Evolutionary conservation across 2,888 invertebrate species (phyloP).

Genomic region (Agrochola lychnidis): DNA sequence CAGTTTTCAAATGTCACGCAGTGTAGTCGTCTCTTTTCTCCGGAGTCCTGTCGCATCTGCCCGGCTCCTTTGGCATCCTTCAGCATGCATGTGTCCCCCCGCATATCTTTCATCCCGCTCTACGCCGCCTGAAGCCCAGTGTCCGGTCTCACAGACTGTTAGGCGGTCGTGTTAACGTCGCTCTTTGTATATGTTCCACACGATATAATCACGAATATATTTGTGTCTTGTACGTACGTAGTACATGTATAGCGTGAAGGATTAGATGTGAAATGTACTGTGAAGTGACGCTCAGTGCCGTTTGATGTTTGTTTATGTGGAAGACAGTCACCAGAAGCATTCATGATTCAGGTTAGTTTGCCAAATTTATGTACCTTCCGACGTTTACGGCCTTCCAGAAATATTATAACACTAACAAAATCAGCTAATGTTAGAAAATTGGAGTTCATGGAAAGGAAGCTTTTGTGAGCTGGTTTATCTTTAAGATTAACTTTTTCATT

Average conservation of each 20-base stretch:
- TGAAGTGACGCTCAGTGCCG: slow-evolving; percentile 85
- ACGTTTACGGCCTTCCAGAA: slow-evolving; percentile 51
- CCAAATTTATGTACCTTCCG: slow-evolving; percentile 59
- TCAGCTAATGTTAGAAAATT: slow-evolving; percentile 14
- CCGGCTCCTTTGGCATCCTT: slow-evolving; percentile 89
- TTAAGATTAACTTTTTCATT: not conserved
- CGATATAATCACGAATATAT: slow-evolving; percentile 78
- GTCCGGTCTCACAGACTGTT: slow-evolving; percentile 87
- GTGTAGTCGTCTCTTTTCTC: slow-evolving; percentile 90
- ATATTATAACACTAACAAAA: slow-evolving; percentile 55
- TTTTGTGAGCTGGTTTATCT: slow-evolving; percentile 11
- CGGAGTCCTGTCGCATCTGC: slow-evolving; percentile 90
- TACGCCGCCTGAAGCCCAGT: slow-evolving; percentile 86
- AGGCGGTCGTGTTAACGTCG: slow-evolving; percentile 85
- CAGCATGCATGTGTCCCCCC: slow-evolving; percentile 87
- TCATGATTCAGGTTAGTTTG: slow-evolving; percentile 89
- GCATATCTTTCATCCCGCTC: slow-evolving; percentile 89
- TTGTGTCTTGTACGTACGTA: slow-evolving; percentile 77
- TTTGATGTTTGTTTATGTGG: slow-evolving; percentile 85
- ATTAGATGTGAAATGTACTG: slow-evolving; percentile 88
- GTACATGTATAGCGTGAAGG: slow-evolving; percentile 78
- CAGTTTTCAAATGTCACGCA: slow-evolving; percentile 90
- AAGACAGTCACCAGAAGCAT: slow-evolving; percentile 79
- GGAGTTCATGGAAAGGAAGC: slow-evolving; percentile 29
- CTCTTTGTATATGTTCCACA: slow-evolving; percentile 70